Evolutionary conservation across 2,888 invertebrate species (phyloP).

Genomic region (Eristalinus aeneus): DNA sequence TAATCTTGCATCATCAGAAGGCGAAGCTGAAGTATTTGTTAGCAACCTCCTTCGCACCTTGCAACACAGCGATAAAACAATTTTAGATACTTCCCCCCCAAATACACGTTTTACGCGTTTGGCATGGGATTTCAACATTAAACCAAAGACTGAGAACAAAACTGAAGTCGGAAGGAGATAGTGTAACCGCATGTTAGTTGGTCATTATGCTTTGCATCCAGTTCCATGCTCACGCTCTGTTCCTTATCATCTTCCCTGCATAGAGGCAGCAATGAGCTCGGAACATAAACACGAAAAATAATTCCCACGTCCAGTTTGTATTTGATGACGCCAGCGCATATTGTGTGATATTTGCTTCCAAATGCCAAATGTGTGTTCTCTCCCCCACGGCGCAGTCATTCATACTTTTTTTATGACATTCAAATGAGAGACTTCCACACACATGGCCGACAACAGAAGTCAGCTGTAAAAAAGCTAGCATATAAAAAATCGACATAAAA

Average conservation of each 20-base stretch:
- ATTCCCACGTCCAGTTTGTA: not conserved
- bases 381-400: not conserved
- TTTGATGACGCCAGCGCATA: not conserved
- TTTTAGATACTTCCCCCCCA: too few species aligned
- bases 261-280: not conserved
- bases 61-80: too few species aligned
- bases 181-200: too few species aligned
- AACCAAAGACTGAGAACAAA: too few species aligned
- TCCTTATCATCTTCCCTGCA: not conserved
- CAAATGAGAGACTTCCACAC: not conserved
- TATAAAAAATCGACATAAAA: too few species aligned
- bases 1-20: too few species aligned
- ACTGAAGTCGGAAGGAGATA: too few species aligned
- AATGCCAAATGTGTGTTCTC: not conserved
- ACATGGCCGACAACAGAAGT: not conserved
- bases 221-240: not conserved
- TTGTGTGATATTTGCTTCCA: not conserved
- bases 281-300: not conserved
- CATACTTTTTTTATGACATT: not conserved
- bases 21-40: too few species aligned
- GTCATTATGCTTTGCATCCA: not conserved
- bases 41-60: too few species aligned
- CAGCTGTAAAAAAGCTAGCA: not conserved
- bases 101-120: too few species aligned
- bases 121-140: too few species aligned